Conservation (phyloP, 2,113 vertebrate genomes). For the Vimba vimba region DNA sequence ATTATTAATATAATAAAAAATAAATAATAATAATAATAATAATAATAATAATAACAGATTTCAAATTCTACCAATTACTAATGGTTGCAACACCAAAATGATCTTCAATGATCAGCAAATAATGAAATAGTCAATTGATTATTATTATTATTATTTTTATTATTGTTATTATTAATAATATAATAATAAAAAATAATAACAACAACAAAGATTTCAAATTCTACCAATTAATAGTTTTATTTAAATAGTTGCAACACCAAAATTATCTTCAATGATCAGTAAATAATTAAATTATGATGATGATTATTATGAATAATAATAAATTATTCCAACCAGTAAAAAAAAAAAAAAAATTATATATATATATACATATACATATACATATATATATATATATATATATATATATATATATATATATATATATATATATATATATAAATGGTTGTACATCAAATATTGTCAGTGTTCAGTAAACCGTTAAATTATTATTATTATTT, state of each 20-base stretch:
- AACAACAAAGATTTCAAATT: neutral
- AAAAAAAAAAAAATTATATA: no score
- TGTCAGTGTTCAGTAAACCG: neutral
- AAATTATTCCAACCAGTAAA: neutral
- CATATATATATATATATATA: no score
- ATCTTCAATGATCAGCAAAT: neutral
- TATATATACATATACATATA: no score
- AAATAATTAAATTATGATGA: neutral
- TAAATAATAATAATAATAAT: neutral
- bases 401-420: no score
- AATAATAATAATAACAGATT: no score
- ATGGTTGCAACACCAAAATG: neutral
- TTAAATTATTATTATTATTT: neutral
- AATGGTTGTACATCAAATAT: neutral
- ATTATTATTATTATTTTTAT: neutral
- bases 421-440: neutral
- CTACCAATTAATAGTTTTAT: neutral
- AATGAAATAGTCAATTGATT: neutral
- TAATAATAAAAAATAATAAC: neutral
- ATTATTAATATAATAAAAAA: neutral
- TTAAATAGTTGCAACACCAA: neutral
- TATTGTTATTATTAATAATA: no score
- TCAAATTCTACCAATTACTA: neutral
- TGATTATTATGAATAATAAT: neutral
- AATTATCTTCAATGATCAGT: neutral